Base-by-base conservation (phyloP, 2,797 vertebrate species). In the Chanos chanos region DNA sequence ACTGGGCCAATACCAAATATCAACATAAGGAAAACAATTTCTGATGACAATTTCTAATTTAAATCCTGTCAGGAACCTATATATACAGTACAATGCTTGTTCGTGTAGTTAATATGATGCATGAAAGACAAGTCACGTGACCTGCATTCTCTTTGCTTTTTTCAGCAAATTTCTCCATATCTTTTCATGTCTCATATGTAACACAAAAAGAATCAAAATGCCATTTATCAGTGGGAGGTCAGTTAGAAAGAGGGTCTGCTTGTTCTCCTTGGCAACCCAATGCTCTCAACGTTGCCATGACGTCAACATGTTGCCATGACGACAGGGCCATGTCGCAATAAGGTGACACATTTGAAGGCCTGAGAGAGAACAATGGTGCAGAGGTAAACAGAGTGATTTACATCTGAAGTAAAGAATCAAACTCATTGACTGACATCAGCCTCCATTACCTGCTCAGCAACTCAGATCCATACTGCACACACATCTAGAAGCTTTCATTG, bases 241-340 rank as follows among this genome's bases (percentile, higher is more conserved):
- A 76, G 58, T 64, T 45, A 37, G 59, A 72, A 59, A 73, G 68
- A 44, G 44, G 49, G 72, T 72, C 75, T 72, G 70, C 48, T 54
- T 76, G 58, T 52, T 25, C 70, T 79, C 78, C 83, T 79, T 79
- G 34, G 82, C 82, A 89, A 87, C 85, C 77, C 70, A 75, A 61
- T 33, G 71, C 68, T 77, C 79, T 77, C 75, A 70, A 72, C 16
- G 81, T 84, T 85, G 77, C 81, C 75, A 85, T 86, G 83, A 88
- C 82, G 83, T 86, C 75, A 76, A 77, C 74, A 68, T 61, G 85
- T 88, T 86, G 77, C 83, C 83, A 86, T 83, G 85, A 82, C 85
- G 85, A 82, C 81, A 49, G 74, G 67, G 66, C 64, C 48, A 73
- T 74, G 70, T 83, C 54, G 79, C 77, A 83, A 79, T 76, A 77